Base-by-base conservation (phyloP, 2,888 invertebrate species). In the Diaphora mendica region DNA sequence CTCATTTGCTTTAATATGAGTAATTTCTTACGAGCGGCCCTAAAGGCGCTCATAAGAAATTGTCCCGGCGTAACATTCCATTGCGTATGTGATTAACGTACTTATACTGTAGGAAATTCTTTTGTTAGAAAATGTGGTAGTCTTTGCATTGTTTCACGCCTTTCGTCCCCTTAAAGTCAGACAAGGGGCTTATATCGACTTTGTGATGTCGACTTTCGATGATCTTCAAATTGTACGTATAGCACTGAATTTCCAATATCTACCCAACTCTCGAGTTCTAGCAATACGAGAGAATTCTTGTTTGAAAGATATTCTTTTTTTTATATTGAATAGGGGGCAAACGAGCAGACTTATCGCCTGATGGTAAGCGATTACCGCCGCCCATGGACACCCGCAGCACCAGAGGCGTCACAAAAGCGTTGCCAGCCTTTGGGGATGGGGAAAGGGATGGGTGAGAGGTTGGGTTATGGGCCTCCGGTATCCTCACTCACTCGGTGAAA, bases 141-240 rank as follows among this genome's bases (percentile, higher is more conserved):
- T 89, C 88, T 86, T 91, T 88, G 90, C 90, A 89, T 89, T 88
- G 84, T 83, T 84, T 85, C 81, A 73, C 79, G 81, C 81, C 84
- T 86, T 86, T 78, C 83, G 83, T 83, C 85, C 83, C 87, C 82
- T 84, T 82, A 86, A 85, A 87, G 87, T 88, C 88, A 90, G 88
- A 87, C 90, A 89, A 89, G 88, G 87, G 85, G 86, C 90, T 90
- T 91, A 92, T 89, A 92, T 88, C 88, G 89, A 91, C 89, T 92
- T 93, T 91, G 88, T 87, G 86, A 86, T 91, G 51, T 55, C 51
- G 51, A 55, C 51, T 55, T 91, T 90, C 92, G 91, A 93, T 92
- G 89, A 88, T 88, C 89, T 87, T 81, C 85, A 84, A 87, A 88
- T 81, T 83, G 82, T 82, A 82, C 77, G 80, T 85, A 83, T 86